Percentiles rank a stretch among this genome's conserved stretches.
These are phyloP conservation scores for Amphipoea oculea DNA, from an alignment of 2,888 invertebrate genomes.

Conservation along the genomic window DNA sequence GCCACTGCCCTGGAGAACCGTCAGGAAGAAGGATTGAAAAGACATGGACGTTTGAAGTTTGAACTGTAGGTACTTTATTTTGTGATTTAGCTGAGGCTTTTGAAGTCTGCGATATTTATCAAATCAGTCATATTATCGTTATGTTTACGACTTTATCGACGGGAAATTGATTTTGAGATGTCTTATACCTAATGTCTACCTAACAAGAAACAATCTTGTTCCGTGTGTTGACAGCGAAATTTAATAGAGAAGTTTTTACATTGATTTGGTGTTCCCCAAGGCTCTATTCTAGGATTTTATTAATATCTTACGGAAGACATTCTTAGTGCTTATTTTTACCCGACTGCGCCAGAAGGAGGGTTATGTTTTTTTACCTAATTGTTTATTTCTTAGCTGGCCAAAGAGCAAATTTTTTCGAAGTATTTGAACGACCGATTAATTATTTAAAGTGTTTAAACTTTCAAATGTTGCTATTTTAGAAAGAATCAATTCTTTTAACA, in stretches of 20 bases:
- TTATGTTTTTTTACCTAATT: not conserved
- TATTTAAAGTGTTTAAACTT: not conserved
- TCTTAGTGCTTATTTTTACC: not conserved
- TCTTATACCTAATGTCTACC: not conserved
- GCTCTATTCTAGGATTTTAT: slow-evolving; percentile 13
- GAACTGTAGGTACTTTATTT: not conserved
- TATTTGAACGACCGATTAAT: not conserved
- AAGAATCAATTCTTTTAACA: not conserved
- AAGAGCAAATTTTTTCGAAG: not conserved
- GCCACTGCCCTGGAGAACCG: slow-evolving; percentile 58
- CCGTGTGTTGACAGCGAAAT: not conserved
- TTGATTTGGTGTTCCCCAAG: slow-evolving; percentile 6
- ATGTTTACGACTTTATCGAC: not conserved
- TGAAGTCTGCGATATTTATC: not conserved
- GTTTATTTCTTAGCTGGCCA: not conserved
- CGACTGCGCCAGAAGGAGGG: not conserved
- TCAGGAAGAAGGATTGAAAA: not conserved
- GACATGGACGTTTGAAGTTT: not conserved
- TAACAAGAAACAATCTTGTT: not conserved
- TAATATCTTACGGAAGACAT: not conserved
- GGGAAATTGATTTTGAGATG: not conserved
- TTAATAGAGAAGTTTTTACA: not conserved
- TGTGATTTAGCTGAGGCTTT: slow-evolving; percentile 4
- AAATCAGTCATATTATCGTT: not conserved
- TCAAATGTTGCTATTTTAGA: not conserved